A percentile compares a stretch with the other conserved stretches of the same genome.
phyloP scores from a whole-genome alignment of 2,797 vertebrate genomes.

The Poecilia wingei region DNA sequence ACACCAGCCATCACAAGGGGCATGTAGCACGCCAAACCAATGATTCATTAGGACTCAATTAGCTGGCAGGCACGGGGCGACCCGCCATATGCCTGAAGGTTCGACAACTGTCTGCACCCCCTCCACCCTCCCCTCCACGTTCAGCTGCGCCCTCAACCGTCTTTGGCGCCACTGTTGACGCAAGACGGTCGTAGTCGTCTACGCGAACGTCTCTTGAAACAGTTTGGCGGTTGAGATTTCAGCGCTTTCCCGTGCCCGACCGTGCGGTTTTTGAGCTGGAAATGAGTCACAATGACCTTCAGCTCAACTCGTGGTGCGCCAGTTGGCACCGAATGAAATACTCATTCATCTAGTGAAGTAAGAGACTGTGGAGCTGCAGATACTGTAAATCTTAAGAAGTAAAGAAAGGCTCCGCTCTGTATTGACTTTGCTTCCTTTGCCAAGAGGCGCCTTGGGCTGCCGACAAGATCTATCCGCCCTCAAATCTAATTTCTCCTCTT shows the following conservation, averaged over 20 bases:
- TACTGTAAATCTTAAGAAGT: constrained; percentile 74
- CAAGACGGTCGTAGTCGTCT: constrained; percentile 7
- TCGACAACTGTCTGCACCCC: constrained; percentile 67
- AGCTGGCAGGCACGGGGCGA: constrained; percentile 72
- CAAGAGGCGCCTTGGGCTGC: constrained; percentile 66
- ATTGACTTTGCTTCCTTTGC: constrained; percentile 68
- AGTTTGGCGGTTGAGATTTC: constrained; percentile 49
- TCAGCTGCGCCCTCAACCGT: constrained; percentile 57
- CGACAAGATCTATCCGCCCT: constrained; percentile 73
- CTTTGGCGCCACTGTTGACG: constrained; percentile 34
- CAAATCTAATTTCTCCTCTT: constrained; percentile 73
- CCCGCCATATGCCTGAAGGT: constrained; percentile 75
- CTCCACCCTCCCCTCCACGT: constrained; percentile 9
- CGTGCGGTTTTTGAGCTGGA: constrained; percentile 45
- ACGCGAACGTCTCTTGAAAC: constrained; percentile 49
- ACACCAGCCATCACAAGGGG: constrained; percentile 72
- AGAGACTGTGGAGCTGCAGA: constrained; percentile 65
- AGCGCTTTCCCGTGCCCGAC: constrained; percentile 47
- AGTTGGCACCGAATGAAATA: constrained; percentile 74
- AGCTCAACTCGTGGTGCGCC: constrained; percentile 74
- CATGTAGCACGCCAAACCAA: constrained; percentile 71
- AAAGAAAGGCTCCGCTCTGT: constrained; percentile 60
- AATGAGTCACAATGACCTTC: constrained; percentile 79
- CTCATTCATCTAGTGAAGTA: constrained; percentile 76
- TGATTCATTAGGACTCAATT: constrained; percentile 83